Conservation (phyloP, 2,113 vertebrate genomes). For the Apteryx mantelli region DNA sequence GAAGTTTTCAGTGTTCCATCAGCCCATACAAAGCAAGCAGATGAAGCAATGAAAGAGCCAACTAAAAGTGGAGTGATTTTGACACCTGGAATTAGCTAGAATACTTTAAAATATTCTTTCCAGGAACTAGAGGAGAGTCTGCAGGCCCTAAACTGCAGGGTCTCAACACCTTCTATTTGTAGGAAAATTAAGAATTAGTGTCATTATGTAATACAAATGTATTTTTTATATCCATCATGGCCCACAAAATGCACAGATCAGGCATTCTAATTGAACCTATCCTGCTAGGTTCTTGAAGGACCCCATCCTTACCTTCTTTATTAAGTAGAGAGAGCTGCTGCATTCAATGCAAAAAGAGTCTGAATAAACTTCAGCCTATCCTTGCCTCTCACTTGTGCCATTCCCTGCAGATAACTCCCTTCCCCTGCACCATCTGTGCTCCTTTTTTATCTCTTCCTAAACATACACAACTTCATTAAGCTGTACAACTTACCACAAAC, state of each 20-base stretch:
- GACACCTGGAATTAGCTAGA: background rate
- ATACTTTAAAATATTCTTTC: background rate
- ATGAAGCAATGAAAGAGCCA: background rate
- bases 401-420: conserved; percentile 28
- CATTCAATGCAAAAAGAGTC: background rate
- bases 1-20: background rate
- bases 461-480: conserved; percentile 53
- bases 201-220: background rate
- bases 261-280: background rate
- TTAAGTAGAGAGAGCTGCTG: background rate
- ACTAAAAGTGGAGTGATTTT: background rate
- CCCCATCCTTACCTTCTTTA: background rate
- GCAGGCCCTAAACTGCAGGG: background rate
- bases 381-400: background rate
- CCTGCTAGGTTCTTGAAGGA: background rate
- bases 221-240: background rate
- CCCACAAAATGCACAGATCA: background rate
- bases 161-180: background rate
- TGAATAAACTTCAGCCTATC: conserved; percentile 4
- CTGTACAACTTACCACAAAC: conserved; percentile 15
- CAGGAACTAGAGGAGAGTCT: background rate
- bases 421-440: background rate
- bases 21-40: background rate
- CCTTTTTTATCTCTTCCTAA: conserved; percentile 32
- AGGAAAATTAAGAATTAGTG: background rate